Conservation (phyloP, 2,113 vertebrate genomes). For the Cathartes aura region DNA sequence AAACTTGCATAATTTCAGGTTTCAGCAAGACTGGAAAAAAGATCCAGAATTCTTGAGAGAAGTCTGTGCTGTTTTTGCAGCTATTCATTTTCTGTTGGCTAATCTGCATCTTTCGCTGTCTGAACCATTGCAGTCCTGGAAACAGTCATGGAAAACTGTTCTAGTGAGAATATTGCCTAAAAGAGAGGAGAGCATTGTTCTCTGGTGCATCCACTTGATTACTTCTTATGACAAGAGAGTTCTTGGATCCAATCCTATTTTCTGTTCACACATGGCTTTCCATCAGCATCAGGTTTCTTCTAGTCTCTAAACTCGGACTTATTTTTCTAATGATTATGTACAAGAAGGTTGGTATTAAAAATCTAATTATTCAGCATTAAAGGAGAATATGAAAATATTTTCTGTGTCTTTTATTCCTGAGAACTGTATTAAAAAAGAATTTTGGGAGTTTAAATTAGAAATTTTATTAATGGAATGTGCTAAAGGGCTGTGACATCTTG, state of each 20-base stretch:
- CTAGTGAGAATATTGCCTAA: background rate
- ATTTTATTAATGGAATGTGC: background rate
- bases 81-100: background rate
- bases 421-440: background rate
- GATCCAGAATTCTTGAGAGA: background rate
- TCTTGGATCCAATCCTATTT: background rate
- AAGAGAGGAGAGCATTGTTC: background rate
- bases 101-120: background rate
- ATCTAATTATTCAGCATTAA: background rate
- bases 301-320: background rate
- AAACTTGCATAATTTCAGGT: no score
- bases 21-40: no score
- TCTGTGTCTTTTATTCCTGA: background rate
- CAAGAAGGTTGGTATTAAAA: background rate
- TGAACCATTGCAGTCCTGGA: background rate
- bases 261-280: background rate
- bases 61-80: background rate
- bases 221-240: background rate
- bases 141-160: background rate
- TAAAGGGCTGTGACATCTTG: background rate
- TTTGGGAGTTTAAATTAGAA: background rate
- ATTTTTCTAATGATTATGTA: background rate
- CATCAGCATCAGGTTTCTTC: background rate
- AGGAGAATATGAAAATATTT: background rate
- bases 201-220: background rate